Evolutionary conservation across 2,113 vertebrate species (phyloP), one percentile per base, ranked within the genome.

Genomic region (Bucco capensis): DNA sequence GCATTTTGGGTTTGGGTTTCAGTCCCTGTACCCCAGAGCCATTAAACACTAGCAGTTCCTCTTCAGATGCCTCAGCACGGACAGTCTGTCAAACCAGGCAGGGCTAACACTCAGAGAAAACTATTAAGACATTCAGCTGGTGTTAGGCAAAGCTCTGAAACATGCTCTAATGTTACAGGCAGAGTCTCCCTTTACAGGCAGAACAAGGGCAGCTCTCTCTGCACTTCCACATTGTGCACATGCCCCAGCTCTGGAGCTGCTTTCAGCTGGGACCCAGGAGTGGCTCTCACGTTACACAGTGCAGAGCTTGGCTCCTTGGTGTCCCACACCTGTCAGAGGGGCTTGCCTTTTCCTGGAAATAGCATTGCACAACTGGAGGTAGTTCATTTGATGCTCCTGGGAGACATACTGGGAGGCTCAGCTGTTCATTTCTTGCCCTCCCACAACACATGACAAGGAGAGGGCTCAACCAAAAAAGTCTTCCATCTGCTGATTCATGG

Each of bases 401-500:
- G 89, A 94, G 82, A 67, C 66, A 60, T 28, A 9, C 46, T 51
- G 74, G 69, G 62, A 79, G 64, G 71, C 75, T 93, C 94, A 96
- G 93, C 94, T 96, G 94, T 93, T 89, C 84, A 37, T 79, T 88
- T 91, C 79, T 89, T 72, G 47, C 74, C 66, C 82, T 92, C 71
- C 82, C 50, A 78, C 84, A 89, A 65, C 78, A 82, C 44, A 60
- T 22, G 60, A 77, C 87, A 42, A 76, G 51, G 49, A 60, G 58
- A 78, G 81, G 2, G 37, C 71, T 87, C 46, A 57, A 89, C 62
- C 71, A 46, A 64, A 84, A 64, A 42, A 49, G 42, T n/a, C 42
- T 44, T 75, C 89, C 82, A 73, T 93, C 87, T 93, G 94, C 95
- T 95, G 91, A 95, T 92, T 94, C 93, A 93, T 54, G 87, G 81